These are phyloP conservation scores for Champsocephalus gunnari DNA, from an alignment of 2,797 vertebrate genomes.

Conservation along the genomic window DNA sequence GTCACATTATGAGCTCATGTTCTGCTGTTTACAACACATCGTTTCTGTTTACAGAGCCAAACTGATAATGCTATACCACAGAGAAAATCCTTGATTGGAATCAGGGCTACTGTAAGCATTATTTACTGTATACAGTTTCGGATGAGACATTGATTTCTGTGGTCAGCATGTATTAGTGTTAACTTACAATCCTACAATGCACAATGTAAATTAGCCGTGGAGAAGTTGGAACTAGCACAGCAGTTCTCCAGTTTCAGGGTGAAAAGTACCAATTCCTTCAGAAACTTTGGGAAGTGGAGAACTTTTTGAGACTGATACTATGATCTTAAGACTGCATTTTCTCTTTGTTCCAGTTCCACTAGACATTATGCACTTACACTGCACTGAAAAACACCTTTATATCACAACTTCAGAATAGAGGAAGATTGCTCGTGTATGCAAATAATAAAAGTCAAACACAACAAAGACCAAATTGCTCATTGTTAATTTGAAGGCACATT, in stretches of 20 bases:
- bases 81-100: constrained; percentile 62
- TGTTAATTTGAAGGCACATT: constrained; percentile 60
- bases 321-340: constrained; percentile 13
- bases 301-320: constrained; percentile 20
- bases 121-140: constrained; percentile 69
- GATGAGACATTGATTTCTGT: constrained; percentile 81
- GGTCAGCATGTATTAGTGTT: constrained; percentile 75
- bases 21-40: constrained; percentile 45
- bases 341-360: background rate
- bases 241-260: constrained; percentile 55
- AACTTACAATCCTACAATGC: constrained; percentile 66
- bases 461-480: constrained; percentile 44
- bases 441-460: constrained; percentile 51
- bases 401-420: constrained; percentile 7
- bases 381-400: constrained; percentile 19
- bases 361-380: constrained; percentile 7
- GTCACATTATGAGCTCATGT: constrained; percentile 41
- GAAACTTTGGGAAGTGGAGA: constrained; percentile 34
- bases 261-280: constrained; percentile 31
- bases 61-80: constrained; percentile 53
- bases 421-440: constrained; percentile 30
- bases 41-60: constrained; percentile 40
- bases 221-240: constrained; percentile 58
- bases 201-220: constrained; percentile 75
- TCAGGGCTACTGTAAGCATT: constrained; percentile 68